Conservation (phyloP, 35 echinoderm and acorn worm species). For the Holothuria glaberrima region DNA sequence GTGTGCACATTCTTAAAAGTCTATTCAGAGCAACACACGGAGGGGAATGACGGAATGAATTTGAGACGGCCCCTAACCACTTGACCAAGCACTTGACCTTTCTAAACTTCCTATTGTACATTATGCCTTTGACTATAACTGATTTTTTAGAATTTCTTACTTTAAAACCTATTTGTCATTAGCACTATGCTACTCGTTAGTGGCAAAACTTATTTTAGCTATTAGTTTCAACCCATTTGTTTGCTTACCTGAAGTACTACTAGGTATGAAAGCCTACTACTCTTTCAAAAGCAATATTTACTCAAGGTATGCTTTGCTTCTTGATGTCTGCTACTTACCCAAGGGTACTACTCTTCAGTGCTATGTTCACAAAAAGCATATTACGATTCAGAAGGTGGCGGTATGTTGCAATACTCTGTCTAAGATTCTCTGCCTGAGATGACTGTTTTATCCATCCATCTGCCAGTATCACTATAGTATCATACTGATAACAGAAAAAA, state of each 20-base stretch:
- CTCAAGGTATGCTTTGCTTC: too few species aligned
- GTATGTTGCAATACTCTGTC: conserved; percentile 71
- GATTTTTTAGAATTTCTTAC: too few species aligned
- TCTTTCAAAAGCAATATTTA: too few species aligned
- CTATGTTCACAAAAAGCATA: conserved; percentile 86
- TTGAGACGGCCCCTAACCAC: too few species aligned
- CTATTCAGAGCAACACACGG: too few species aligned
- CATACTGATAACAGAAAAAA: conserved; percentile 60
- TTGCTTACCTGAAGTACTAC: not conserved
- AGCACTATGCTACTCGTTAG: too few species aligned
- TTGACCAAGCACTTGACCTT: too few species aligned
- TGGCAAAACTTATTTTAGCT: not conserved
- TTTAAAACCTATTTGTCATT: too few species aligned
- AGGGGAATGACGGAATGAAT: too few species aligned
- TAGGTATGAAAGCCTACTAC: not conserved
- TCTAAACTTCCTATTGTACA: too few species aligned
- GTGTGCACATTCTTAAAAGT: too few species aligned
- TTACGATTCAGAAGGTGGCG: conserved; percentile 87
- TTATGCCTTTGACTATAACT: too few species aligned
- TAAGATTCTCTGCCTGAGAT: conserved; percentile 42
- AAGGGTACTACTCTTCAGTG: conserved; percentile 53
- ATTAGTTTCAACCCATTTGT: not conserved
- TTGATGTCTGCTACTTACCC: conserved; percentile 5
- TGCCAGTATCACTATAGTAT: conserved; percentile 81
- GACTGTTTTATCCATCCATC: conserved; percentile 45